Evolutionary conservation across 2,113 vertebrate species (phyloP).

Genomic region (Mungos mungo): DNA sequence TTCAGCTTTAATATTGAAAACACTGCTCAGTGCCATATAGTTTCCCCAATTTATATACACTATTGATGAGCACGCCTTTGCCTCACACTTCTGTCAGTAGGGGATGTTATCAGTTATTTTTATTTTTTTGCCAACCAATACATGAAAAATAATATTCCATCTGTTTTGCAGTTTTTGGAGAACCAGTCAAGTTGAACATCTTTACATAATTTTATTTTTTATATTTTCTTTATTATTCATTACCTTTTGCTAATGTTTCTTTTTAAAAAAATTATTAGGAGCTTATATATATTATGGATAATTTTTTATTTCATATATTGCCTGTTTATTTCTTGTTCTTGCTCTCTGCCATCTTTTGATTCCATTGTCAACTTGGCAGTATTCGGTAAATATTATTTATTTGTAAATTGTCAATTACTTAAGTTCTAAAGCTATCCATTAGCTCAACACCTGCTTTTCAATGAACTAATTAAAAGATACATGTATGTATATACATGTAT

Average conservation of each 20-base stretch:
- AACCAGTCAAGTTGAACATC: neutral
- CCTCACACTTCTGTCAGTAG: neutral
- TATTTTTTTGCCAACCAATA: neutral
- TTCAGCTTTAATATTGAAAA: neutral
- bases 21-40: neutral
- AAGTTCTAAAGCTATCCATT: neutral
- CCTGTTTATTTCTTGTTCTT: neutral
- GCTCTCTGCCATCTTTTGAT: neutral
- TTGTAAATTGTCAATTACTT: neutral
- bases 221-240: conserved; percentile 31
- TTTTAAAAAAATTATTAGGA: neutral
- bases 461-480: neutral
- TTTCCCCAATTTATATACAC: neutral
- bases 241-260: neutral
- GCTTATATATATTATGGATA: neutral
- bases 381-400: neutral
- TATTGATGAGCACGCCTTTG: neutral
- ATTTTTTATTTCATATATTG: neutral
- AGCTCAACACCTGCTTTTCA: neutral
- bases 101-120: neutral
- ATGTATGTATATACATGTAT: neutral
- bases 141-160: neutral
- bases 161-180: neutral
- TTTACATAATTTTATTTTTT: conserved; percentile 21
- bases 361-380: neutral